Evolutionary conservation across 2,888 invertebrate species (phyloP), one percentile per base, ranked within the genome.

Genomic region (Erebia ligea): DNA sequence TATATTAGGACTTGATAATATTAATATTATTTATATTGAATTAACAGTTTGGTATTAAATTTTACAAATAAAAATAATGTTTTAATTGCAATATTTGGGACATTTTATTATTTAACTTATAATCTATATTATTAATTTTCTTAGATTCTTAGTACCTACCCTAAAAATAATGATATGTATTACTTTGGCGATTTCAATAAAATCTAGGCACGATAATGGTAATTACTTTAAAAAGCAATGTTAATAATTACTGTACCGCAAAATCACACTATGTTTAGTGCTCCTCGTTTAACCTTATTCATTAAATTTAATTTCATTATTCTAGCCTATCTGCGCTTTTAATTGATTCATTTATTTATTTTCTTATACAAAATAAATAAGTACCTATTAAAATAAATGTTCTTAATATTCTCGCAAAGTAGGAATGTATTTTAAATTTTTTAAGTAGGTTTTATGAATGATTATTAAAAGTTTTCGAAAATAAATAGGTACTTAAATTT

Each of bases 131-230:
- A 69, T 54, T 57, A 10, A 70, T n/a, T 65, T 72, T 67, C 67
- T 74, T 77, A 75, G 65, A 61, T 34, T 73, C 75, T 74, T 73
- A 70, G 75, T 82, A 85, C 83, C 79, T 82, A 85, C 83, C 79
- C 80, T 82, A 80, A 76, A 81, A 85, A 84, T 73, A 77, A 79
- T 89, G 89, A 89, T 89, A 90, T 89, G 90, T 88, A 76, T 80
- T 83, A 82, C 77, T 88, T 89, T 89, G 88, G 88, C 88, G 88
- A 86, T 85, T 87, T 84, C 75, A 80, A 83, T 83, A 81, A 79
- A 79, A 82, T 86, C 88, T 88, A 89, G 90, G 90, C 90, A 90
- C 89, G 85, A 84, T 79, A 85, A 83, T 84, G 87, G 86, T 82
- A 80, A 83, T 82, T 68, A 70, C 63, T 64, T 40, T 69, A 68